Base-by-base conservation (phyloP, 2,797 vertebrate genomes). In the Vespertilio murinus region DNA sequence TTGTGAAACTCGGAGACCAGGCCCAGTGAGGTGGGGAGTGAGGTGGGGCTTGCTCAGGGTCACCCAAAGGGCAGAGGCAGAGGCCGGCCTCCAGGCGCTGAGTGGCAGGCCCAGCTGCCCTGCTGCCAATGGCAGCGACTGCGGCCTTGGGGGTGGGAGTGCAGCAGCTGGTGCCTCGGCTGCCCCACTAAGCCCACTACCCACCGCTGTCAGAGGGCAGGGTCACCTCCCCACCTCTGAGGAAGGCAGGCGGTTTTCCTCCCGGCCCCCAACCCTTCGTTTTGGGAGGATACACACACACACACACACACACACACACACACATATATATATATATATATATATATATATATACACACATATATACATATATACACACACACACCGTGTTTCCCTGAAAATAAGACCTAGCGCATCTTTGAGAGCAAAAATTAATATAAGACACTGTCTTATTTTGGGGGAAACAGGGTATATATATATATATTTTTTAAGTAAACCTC, bases 61-160 rank as follows among this genome's bases (percentile, higher is more conserved):
- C 95, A 85, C 81, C 84, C 67, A 74, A n/a, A 96, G 95, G 92
- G n/a, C 95, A 96, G 85, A 74, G 61, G 16, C 89, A 92, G 73
- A 91, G 49, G 74, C 78, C 64, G 8, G 0, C 8, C 49, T 89
- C 45, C 23, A 8, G n/a, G 45, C 25, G 16, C 75, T 86, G 88
- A 95, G 74, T 93, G 94, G 79, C 96, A 96, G 82, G 18, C 65
- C 30, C 97, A 97, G 97, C 94, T 97, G 96, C 93, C 65, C 2
- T 3, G 42, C 95, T 94, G 70, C 88, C 88, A 96, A 97, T 95
- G 96, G 90, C 59, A 3, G 61, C 0, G 8, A 47, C 12, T 20
- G 49, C 56, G 6, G 42, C 83, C 84, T 56, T 40, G 6, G 22
- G 49, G 64, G 56, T 67, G 49, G 18, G n/a, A 30, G 33, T 9